Conservation (phyloP, 2,797 vertebrate genomes). For the Fistularia tabacaria region DNA sequence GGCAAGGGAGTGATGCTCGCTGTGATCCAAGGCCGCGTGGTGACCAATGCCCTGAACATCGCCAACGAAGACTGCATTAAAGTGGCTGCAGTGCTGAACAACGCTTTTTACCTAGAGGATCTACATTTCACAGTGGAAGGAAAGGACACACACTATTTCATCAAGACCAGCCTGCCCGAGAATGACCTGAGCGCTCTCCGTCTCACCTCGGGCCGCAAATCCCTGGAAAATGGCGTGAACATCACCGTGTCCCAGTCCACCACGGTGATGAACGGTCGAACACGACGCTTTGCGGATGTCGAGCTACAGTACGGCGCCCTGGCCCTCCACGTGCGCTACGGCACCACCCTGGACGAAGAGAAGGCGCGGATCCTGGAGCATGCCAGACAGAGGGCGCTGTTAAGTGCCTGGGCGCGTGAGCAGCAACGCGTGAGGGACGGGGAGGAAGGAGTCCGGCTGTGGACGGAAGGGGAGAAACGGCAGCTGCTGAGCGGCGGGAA, state of each 20-base stretch:
- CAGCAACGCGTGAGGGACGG: conserved; percentile 94
- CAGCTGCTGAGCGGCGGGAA: conserved; percentile 96
- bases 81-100: conserved; percentile 94
- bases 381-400: conserved; percentile 90
- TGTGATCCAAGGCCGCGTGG: conserved; percentile 91
- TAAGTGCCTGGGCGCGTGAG: conserved; percentile 91
- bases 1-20: conserved; percentile 98
- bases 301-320: conserved; percentile 92
- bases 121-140: conserved; percentile 95
- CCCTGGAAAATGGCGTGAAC: conserved; percentile 94
- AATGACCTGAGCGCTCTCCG: conserved; percentile 90
- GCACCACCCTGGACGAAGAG: conserved; percentile 94
- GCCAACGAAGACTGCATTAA: conserved; percentile 99
- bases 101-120: conserved; percentile 95
- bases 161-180: conserved; percentile 94
- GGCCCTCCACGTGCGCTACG: conserved; percentile 93
- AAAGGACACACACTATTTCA: conserved; percentile 96
- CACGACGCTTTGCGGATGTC: conserved; percentile 94
- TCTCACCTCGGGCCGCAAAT: conserved; percentile 90
- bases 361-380: conserved; percentile 94
- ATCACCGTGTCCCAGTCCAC: conserved; percentile 97
- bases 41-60: conserved; percentile 94
- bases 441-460: conserved; percentile 91
- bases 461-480: conserved; percentile 98
- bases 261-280: conserved; percentile 91